Conservation (phyloP, 2,113 vertebrate species). For the Telmatochromis sp. region DNA sequence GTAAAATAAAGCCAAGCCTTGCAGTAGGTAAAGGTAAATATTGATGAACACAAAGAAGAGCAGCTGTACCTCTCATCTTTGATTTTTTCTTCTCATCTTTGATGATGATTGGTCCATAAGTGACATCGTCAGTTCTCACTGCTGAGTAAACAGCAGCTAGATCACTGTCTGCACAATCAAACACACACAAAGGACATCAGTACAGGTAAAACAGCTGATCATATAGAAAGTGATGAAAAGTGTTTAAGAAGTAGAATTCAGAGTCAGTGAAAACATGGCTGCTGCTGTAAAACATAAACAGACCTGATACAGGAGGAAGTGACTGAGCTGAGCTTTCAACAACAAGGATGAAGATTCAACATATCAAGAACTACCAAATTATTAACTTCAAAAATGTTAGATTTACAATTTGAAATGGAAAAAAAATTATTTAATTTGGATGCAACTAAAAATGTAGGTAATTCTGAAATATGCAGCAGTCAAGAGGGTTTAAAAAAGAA, state of each 20-base stretch:
- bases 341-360: neutral
- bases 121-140: neutral
- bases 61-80: neutral
- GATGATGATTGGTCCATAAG: neutral
- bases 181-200: neutral
- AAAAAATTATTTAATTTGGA: fast-evolving
- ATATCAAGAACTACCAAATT: neutral
- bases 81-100: neutral
- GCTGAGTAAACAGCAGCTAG: neutral
- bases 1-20: neutral
- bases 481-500: neutral
- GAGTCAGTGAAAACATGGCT: neutral
- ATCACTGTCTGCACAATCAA: neutral
- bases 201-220: neutral
- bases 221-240: neutral
- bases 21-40: neutral
- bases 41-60: neutral
- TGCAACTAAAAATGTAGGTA: neutral
- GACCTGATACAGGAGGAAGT: neutral
- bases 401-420: neutral
- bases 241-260: neutral
- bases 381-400: neutral
- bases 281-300: neutral
- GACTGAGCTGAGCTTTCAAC: neutral
- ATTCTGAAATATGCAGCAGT: neutral